phyloP scores from a whole-genome alignment of 2,797 vertebrate species.

The Galagoides demidoff region DNA sequence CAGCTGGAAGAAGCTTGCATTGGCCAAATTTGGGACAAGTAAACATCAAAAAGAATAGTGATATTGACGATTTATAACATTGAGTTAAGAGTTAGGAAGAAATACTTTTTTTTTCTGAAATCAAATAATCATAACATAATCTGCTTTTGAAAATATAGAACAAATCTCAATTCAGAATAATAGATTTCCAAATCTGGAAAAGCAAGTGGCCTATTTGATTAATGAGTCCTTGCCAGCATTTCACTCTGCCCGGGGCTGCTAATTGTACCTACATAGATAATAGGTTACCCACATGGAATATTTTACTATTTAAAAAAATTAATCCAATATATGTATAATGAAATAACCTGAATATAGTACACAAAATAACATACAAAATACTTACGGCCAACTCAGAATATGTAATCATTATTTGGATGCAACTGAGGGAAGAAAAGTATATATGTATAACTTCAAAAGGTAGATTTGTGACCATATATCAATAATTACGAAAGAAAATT shows the following conservation, averaged over 20 bases:
- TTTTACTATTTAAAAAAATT: background rate
- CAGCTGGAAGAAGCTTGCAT: conserved; percentile 50
- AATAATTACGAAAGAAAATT: background rate
- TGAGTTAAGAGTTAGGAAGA: conserved; percentile 9
- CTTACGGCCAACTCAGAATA: background rate
- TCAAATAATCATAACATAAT: background rate
- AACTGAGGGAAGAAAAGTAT: background rate
- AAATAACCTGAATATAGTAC: background rate
- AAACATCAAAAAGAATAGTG: conserved; percentile 42
- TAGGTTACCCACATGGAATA: background rate
- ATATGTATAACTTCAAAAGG: background rate
- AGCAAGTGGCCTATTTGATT: background rate
- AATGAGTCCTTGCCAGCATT: background rate
- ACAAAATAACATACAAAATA: background rate
- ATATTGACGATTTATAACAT: background rate
- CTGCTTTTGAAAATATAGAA: background rate
- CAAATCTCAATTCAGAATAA: background rate
- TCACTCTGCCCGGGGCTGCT: background rate
- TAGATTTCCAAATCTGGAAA: background rate
- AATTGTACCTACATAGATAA: background rate
- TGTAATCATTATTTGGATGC: background rate
- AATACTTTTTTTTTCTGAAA: background rate
- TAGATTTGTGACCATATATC: background rate
- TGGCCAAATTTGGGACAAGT: conserved; percentile 50
- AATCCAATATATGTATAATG: background rate